Conservation (phyloP, 2,113 vertebrate genomes). For the Lynx canadensis region DNA sequence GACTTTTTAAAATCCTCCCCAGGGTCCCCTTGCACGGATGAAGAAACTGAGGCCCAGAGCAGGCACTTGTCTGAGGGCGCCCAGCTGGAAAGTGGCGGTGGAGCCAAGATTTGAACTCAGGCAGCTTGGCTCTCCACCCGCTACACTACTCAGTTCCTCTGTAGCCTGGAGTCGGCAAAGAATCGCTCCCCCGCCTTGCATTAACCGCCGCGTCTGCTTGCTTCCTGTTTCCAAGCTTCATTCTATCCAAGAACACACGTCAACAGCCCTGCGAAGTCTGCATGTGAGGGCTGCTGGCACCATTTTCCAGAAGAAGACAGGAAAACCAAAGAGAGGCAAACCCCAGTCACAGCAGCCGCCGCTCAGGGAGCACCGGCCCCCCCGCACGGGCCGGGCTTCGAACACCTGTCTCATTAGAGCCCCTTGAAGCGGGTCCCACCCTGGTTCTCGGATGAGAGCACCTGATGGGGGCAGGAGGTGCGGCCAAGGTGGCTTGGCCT, state of each 20-base stretch:
- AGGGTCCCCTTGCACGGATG: not conserved
- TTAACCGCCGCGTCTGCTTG: fast-evolving
- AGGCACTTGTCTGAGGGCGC: not conserved
- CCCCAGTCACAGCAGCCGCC: fast-evolving
- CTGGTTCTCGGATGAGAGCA: fast-evolving
- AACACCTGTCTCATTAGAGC: not conserved
- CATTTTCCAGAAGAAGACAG: not conserved
- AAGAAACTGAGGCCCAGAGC: not conserved
- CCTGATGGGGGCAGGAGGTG: not conserved
- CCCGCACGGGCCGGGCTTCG: fast-evolving
- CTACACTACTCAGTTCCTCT: not conserved
- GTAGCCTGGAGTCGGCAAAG: not conserved
- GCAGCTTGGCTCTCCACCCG: not conserved
- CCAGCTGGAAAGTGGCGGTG: not conserved
- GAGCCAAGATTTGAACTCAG: not conserved
- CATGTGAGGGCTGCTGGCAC: not conserved
- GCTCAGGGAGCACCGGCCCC: fast-evolving
- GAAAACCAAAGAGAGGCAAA: not conserved
- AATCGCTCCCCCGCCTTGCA: not conserved
- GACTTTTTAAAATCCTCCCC: too few relatives aligned
- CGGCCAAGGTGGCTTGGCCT: fast-evolving
- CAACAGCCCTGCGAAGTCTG: not conserved
- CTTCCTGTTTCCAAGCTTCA: not conserved
- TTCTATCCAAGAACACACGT: not conserved
- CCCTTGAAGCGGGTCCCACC: fast-evolving